Percentiles rank a stretch among this genome's conserved stretches.
Conservation (phyloP, 2,113 vertebrate genomes). For the Albula goreensis region DNA sequence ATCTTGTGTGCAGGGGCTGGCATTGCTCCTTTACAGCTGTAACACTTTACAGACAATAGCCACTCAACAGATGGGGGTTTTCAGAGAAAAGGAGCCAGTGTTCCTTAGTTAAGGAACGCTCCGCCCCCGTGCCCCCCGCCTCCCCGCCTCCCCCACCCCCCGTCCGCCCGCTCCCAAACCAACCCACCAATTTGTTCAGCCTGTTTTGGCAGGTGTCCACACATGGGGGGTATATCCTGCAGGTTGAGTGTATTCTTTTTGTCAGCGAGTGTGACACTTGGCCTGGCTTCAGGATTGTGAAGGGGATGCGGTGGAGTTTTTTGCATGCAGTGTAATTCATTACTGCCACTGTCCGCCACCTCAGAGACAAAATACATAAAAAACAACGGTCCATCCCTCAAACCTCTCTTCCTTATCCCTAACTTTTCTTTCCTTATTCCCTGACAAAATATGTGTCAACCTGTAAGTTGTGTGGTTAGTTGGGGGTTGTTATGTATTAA, state of each 20-base stretch:
- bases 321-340: slow-evolving; percentile 28
- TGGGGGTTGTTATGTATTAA: too few species aligned
- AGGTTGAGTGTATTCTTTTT: slow-evolving; percentile 69
- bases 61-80: slow-evolving; percentile 94
- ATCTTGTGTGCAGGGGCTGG: slow-evolving; percentile 75
- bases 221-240: slow-evolving; percentile 54
- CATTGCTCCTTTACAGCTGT: slow-evolving; percentile 68
- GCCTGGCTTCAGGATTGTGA: slow-evolving; percentile 36
- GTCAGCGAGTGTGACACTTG: slow-evolving; percentile 38
- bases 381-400: neutral
- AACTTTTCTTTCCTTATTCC: neutral
- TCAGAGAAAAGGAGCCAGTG: slow-evolving; percentile 75
- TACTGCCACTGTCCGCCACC: neutral
- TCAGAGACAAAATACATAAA: neutral
- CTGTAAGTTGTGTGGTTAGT: too few species aligned
- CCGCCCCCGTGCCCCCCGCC: slow-evolving; percentile 47
- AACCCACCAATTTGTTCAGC: slow-evolving; percentile 77
- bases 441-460: neutral
- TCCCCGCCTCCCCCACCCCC: slow-evolving; percentile 45
- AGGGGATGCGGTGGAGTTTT: slow-evolving; percentile 51
- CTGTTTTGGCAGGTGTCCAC: slow-evolving; percentile 84
- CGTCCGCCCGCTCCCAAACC: slow-evolving; percentile 11
- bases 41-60: slow-evolving; percentile 87
- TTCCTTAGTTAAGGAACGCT: slow-evolving; percentile 73
- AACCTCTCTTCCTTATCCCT: neutral